Evolutionary conservation across 2,113 vertebrate genomes (phyloP).

Genomic region (Clinocottus analis): DNA sequence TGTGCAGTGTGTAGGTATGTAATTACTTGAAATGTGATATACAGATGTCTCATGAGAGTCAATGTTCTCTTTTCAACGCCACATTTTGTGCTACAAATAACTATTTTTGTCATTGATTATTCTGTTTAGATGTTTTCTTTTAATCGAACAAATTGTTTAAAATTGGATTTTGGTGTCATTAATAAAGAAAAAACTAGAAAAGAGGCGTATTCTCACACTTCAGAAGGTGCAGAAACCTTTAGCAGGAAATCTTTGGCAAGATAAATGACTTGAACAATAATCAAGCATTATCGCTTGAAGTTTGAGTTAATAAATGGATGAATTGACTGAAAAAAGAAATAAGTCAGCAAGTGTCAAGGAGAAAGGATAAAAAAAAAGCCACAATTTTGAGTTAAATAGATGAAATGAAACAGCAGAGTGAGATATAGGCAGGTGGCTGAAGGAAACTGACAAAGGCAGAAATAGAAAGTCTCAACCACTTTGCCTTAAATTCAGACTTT

Average conservation of each 20-base stretch:
- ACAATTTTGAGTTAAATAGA: slow-evolving; percentile 13
- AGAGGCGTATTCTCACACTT: background rate
- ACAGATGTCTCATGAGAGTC: background rate
- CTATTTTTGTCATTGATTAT: background rate
- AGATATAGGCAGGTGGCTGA: slow-evolving; percentile 29
- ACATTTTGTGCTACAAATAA: background rate
- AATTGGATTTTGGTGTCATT: background rate
- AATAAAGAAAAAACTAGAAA: background rate
- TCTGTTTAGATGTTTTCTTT: background rate
- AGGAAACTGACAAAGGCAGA: slow-evolving; percentile 30
- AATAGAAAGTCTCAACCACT: slow-evolving; percentile 28
- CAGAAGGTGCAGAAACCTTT: background rate
- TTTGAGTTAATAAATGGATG: background rate
- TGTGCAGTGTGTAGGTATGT: too few species aligned
- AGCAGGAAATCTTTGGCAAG: background rate
- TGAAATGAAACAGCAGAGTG: background rate
- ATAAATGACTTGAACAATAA: background rate
- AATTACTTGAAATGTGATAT: background rate
- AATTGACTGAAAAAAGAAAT: slow-evolving; percentile 21
- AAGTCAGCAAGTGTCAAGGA: slow-evolving; percentile 10
- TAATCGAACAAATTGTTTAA: background rate
- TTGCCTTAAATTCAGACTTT: slow-evolving; percentile 31
- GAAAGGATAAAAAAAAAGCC: slow-evolving; percentile 8
- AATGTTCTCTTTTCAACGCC: background rate
- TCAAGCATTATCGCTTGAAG: background rate